Evolutionary conservation across 2,888 invertebrate species (phyloP).

Genomic region (Cerastis rubricosa): DNA sequence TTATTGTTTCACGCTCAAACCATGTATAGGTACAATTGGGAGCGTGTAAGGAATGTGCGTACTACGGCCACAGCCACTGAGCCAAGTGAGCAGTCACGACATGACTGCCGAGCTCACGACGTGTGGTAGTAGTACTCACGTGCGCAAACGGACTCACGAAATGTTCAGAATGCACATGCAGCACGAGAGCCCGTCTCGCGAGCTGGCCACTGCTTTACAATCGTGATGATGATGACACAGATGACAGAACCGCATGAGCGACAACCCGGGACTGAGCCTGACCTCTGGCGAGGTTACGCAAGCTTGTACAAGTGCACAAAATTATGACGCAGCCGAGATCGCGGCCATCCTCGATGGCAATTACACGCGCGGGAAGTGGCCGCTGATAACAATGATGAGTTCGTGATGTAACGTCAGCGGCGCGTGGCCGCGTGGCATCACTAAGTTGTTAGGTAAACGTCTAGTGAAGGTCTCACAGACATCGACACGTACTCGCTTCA

Average conservation of each 20-base stretch:
- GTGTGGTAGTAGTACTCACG: neutral
- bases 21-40: neutral
- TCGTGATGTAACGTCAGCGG: conserved; percentile 48
- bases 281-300: neutral
- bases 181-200: neutral
- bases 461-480: conserved; percentile 48
- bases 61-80: neutral
- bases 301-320: conserved; percentile 1
- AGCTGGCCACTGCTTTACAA: neutral
- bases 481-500: conserved; percentile 11
- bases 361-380: neutral
- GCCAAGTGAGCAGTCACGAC: neutral
- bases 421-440: conserved; percentile 18
- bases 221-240: neutral
- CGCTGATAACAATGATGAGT: conserved; percentile 3
- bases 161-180: conserved; percentile 13
- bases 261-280: neutral
- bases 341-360: neutral
- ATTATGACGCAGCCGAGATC: conserved; percentile 6
- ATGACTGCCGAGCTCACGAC: neutral
- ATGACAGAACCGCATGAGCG: neutral
- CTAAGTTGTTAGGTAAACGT: conserved; percentile 31
- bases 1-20: no score
- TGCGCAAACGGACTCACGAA: conserved; percentile 8
- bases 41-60: neutral